A percentile compares a stretch with the other conserved stretches of the same genome.
Conservation (phyloP, 2,888 invertebrate species). For the Prenolepis imparis region DNA sequence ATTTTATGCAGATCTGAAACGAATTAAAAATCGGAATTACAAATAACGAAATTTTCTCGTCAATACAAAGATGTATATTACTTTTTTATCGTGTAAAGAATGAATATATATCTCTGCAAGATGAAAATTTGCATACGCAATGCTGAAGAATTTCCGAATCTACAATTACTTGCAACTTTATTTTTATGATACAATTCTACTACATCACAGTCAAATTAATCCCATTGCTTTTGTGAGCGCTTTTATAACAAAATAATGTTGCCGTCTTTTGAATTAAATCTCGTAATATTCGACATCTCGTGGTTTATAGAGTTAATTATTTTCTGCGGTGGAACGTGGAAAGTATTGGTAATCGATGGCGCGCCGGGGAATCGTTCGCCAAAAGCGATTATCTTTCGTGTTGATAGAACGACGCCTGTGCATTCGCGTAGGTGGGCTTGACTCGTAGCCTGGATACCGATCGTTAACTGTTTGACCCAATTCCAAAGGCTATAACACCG, state of each 20-base stretch:
- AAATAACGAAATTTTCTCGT: neutral
- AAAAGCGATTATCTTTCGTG: constrained; percentile 56
- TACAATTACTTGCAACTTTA: neutral
- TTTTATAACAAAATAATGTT: constrained; percentile 5
- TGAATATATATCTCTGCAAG: neutral
- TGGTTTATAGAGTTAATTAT: constrained; percentile 53
- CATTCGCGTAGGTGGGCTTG: constrained; percentile 52
- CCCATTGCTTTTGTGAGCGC: neutral
- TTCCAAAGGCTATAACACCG: constrained; percentile 38
- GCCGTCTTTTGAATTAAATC: constrained; percentile 36
- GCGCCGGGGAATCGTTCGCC: constrained; percentile 35
- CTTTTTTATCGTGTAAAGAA: neutral
- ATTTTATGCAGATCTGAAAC: neutral
- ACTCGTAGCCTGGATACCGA: constrained; percentile 57
- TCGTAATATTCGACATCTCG: constrained; percentile 31
- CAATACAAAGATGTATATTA: neutral
- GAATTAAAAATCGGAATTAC: constrained; percentile 1
- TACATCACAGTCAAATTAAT: constrained; percentile 21
- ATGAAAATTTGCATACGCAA: neutral
- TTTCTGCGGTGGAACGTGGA: constrained; percentile 33
- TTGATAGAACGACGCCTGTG: constrained; percentile 52
- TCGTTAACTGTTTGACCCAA: constrained; percentile 59
- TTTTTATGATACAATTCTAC: neutral
- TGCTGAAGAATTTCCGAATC: neutral
- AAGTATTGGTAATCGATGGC: constrained; percentile 48